Conservation (phyloP, 2,888 invertebrate species). For the Tiliacea citrago region DNA sequence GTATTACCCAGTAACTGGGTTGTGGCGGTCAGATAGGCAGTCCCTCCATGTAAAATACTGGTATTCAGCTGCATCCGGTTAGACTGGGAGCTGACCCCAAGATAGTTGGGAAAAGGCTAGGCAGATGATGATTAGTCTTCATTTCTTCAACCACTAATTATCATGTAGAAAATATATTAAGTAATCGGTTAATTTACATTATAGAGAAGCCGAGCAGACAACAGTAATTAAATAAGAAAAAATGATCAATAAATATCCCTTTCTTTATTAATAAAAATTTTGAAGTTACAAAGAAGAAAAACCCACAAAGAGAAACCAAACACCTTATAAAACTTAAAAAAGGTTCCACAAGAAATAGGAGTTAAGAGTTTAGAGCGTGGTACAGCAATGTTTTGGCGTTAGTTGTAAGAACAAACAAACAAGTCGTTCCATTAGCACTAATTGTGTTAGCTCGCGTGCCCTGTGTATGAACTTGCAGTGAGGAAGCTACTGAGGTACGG, state of each 20-base stretch:
- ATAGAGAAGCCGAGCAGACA: too few species aligned
- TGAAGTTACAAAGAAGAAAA: conserved; percentile 5
- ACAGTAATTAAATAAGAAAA: not conserved
- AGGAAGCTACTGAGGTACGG: conserved; percentile 22
- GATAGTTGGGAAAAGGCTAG: too few species aligned
- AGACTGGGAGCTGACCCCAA: too few species aligned
- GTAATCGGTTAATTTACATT: too few species aligned
- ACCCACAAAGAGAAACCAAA: conserved; percentile 28
- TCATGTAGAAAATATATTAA: too few species aligned
- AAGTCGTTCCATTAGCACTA: conserved; percentile 80
- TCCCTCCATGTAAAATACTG: too few species aligned
- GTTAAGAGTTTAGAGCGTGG: conserved; percentile 51
- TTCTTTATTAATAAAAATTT: not conserved
- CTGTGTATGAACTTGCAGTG: conserved; percentile 27
- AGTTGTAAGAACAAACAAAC: conserved; percentile 76
- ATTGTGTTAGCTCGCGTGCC: conserved; percentile 71
- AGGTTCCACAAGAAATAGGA: conserved; percentile 52
- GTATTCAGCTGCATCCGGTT: too few species aligned
- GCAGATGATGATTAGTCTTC: too few species aligned
- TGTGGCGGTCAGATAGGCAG: too few species aligned
- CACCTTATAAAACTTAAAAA: conserved; percentile 57
- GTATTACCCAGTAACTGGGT: too few species aligned
- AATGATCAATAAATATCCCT: not conserved
- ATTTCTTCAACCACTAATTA: too few species aligned
- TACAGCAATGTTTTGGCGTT: conserved; percentile 63